Base-by-base conservation (phyloP, 2,797 vertebrate species). In the Chaenodraco wilsoni region DNA sequence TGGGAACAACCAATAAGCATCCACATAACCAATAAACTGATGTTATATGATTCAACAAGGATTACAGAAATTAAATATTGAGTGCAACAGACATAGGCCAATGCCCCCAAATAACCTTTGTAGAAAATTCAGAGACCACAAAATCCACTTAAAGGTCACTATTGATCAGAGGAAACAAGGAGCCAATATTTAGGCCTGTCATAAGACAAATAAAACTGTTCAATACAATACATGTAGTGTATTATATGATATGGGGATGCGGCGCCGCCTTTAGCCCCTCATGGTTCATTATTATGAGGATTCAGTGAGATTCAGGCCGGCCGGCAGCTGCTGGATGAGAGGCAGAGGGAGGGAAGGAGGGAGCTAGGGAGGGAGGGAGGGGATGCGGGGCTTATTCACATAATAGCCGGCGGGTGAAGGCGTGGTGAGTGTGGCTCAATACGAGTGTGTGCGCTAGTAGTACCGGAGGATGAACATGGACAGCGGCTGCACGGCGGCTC, bases 361-460 rank as follows among this genome's bases (percentile, higher is more conserved):
- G 55, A 59, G 55, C 61, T 72, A 49, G 71, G 21, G 69, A 27
- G 55, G 43, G 55, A 48, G 59, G 75, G 63, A 68, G 78, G 80
- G 74, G 82, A 82, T 81, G 82, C 69, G 65, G 65, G 66, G 84
- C 87, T 85, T 84, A 87, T 72, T 93, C 91, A 84, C 88, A 91
- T 91, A 91, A 91, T 91, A 93, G 91, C 93, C 89, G 91, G 82
- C 84, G 89, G 84, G 62, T 87, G 93, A 94, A 93, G 94, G 93
- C 93, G 94, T 94, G 93, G 93, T 91, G 83, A 86, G 88, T 74
- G 83, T 81, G 88, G 82, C 81, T 92, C 82, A 57, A 79, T 79
- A 71, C 80, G 72, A 54, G 82, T 82, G 86, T 79, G 83, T 37
- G 84, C 72, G 79, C 74, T 81, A 64, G 79, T 74, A 69, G 78